These are phyloP conservation scores for Drosophila jambulina DNA, from an alignment of 1,140 invertebrate genomes.

Conservation along the genomic window DNA sequence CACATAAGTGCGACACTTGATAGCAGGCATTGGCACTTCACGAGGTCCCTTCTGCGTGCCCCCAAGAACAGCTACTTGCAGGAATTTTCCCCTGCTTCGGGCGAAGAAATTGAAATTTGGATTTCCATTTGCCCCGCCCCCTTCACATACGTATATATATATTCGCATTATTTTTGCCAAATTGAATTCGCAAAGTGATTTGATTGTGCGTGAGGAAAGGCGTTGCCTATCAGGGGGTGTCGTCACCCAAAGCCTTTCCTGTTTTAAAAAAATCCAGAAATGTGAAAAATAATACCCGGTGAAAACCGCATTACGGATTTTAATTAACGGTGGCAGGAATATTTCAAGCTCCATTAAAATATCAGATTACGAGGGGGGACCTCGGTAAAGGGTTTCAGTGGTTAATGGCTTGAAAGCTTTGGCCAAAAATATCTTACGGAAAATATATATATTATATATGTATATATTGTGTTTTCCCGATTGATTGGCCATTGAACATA, in stretches of 20 bases:
- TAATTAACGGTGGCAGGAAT: conserved; percentile 62
- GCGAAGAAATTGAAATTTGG: conserved; percentile 42
- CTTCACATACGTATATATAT: not conserved
- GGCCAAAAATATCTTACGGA: not conserved
- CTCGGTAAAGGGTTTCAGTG: conserved; percentile 59
- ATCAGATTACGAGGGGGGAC: conserved; percentile 46
- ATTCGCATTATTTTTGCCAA: conserved; percentile 68
- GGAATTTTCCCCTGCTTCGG: conserved; percentile 44
- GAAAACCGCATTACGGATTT: conserved; percentile 77
- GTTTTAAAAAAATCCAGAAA: not conserved
- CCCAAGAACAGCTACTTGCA: conserved; percentile 28
- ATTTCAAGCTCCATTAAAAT: conserved; percentile 76
- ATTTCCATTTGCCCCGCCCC: conserved; percentile 63
- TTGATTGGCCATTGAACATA: conserved; percentile 69
- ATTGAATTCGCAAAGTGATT: conserved; percentile 75
- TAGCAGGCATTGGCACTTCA: conserved; percentile 75
- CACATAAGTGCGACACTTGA: conserved; percentile 78
- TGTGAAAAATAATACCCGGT: conserved; percentile 33
- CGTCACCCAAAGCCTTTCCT: conserved; percentile 52
- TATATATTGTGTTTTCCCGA: not conserved
- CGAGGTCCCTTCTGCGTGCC: conserved; percentile 2
- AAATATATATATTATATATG: not conserved
- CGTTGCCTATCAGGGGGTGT: conserved; percentile 38
- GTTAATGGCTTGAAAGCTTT: conserved; percentile 28
- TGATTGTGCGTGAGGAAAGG: conserved; percentile 68